Base-by-base conservation (phyloP, 2,113 vertebrate species). In the Ellobius talpinus region DNA sequence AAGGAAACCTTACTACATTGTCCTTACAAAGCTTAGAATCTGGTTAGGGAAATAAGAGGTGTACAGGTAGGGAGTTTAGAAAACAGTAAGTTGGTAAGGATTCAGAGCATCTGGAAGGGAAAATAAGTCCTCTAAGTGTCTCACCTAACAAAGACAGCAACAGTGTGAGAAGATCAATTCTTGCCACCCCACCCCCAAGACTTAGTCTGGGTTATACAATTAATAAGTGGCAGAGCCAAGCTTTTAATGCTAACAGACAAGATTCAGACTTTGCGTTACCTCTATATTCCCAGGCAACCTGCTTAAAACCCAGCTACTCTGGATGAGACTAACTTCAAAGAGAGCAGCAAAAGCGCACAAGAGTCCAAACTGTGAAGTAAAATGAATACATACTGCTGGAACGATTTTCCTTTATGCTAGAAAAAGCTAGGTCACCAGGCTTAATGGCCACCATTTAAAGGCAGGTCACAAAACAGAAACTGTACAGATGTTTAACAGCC, bases 221-320 rank as follows among this genome's bases (percentile, higher is more conserved):
- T 45, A 89, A 23, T 4, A 66, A 74, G 85, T 11, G 19, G 23
- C 65, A 95, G 79, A 39, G 90, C 4, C 61, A 95, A 61, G 21
- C 61, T 70, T 76, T 85, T 55, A 74, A 87, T 13, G 78, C 1
- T 21, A 82, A 85, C n/a, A 81, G 52, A 84, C 10, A 68, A 21
- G 52, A 55, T 45, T 66, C 78, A 45, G 47, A 63, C 33, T 68
- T 24, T n/a, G n/a, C 26, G 33, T 61, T 84, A 58, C 14, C 17
- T 73, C 66, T 78, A 2, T 12, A 77, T 26, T 90, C 24, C 65
- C 55, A 77, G 7, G 8, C 89, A 47, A 81, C 6, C 7, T 39
- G 33, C 72, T 92, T 73, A 78, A 90, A 81, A 94, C 23, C 29
- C 70, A 26, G 70, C 42, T 96, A 85, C 84, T 45, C 73, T 36